Evolutionary conservation across 2,113 vertebrate species (phyloP).

Genomic region (Trematocara unimaculatum): DNA sequence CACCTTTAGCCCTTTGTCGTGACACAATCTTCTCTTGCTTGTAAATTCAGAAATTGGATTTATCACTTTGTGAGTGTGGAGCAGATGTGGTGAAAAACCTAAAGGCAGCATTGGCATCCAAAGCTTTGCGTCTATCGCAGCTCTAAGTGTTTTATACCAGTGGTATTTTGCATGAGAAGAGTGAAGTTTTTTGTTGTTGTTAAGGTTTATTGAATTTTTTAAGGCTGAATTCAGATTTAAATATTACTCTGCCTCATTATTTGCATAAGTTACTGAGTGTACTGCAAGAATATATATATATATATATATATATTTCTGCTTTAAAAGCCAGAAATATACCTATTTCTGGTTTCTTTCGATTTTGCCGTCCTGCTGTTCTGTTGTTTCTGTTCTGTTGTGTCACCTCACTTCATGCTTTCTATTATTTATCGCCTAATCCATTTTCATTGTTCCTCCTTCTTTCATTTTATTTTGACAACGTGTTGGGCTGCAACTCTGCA

Average conservation of each 20-base stretch:
- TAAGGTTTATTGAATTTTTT: background rate
- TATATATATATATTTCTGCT: background rate
- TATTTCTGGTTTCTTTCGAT: background rate
- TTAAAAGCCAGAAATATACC: no score
- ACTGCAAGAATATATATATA: background rate
- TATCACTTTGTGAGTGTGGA: background rate
- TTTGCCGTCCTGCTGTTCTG: conserved; percentile 10
- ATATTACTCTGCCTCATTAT: background rate
- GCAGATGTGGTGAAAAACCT: background rate
- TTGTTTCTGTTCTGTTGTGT: background rate
- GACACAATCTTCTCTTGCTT: background rate
- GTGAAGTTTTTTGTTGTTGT: background rate
- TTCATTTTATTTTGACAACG: background rate
- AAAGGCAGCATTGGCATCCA: background rate
- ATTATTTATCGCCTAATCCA: conserved; percentile 28
- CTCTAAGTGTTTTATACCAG: background rate
- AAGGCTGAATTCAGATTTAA: background rate
- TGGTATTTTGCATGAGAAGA: background rate
- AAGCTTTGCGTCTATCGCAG: background rate
- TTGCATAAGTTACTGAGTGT: background rate
- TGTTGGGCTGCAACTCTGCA: background rate
- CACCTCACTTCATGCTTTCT: background rate
- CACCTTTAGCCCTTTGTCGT: background rate
- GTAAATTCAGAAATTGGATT: background rate
- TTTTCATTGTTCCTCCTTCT: background rate